Evolutionary conservation across 2,797 vertebrate genomes (phyloP).

Genomic region (Rhabdophis nuchalis): DNA sequence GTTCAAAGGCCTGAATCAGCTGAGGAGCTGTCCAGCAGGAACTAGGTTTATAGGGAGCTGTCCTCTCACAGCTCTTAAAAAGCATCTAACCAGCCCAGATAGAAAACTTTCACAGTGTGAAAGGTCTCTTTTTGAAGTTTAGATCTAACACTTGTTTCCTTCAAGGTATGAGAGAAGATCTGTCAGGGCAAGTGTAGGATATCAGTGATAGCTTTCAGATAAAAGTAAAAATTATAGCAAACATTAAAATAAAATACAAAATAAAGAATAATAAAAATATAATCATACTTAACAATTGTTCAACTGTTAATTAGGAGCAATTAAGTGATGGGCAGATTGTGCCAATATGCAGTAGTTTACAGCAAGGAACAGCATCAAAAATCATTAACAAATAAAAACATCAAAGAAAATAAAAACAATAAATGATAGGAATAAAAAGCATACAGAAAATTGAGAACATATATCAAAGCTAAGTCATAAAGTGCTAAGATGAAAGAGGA

Average conservation of each 20-base stretch:
- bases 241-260: not conserved
- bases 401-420: not conserved
- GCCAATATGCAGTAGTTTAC: not conserved
- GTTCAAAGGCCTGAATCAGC: not conserved
- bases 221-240: not conserved
- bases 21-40: conserved; percentile 1
- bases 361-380: not conserved
- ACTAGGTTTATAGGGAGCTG: not conserved
- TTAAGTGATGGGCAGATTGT: not conserved
- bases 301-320: not conserved
- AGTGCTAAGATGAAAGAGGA: not conserved
- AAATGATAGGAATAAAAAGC: not conserved
- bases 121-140: not conserved
- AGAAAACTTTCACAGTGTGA: not conserved
- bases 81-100: not conserved
- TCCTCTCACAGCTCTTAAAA: not conserved
- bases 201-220: not conserved
- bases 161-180: not conserved
- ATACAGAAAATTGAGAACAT: not conserved
- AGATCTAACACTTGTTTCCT: not conserved
- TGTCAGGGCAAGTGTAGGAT: not conserved
- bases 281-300: not conserved
- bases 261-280: not conserved
- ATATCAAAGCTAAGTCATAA: not conserved
- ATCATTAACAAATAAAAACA: not conserved